phyloP scores from a whole-genome alignment of 1,140 invertebrate genomes.

The Araneus ventricosus region DNA sequence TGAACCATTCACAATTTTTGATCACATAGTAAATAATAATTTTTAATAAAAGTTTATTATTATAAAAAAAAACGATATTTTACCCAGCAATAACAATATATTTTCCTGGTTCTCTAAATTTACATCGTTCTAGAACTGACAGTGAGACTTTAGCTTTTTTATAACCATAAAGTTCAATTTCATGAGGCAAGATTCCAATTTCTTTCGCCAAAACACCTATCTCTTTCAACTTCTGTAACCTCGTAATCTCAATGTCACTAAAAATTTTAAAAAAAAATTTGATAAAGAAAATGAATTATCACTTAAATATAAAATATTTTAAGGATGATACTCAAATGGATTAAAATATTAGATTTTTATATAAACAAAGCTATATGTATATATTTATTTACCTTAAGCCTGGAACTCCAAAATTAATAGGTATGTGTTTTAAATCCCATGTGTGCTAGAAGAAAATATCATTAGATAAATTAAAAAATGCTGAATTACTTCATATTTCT shows the following conservation, averaged over 20 bases:
- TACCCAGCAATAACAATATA: conserved; percentile 97
- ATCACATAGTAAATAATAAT: too few species aligned
- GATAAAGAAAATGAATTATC: background rate
- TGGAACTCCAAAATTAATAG: conserved; percentile 47
- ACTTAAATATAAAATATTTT: background rate
- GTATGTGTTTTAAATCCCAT: conserved; percentile 26
- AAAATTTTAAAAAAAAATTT: background rate
- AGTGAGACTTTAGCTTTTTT: conserved; percentile 98
- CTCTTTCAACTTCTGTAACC: conserved; percentile 92
- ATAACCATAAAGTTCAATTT: conserved; percentile 94
- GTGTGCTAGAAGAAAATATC: conserved; percentile 4
- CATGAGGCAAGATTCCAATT: conserved; percentile 89
- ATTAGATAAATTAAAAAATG: too few species aligned
- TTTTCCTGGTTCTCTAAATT: conserved; percentile 88
- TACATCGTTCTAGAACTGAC: conserved; percentile 88
- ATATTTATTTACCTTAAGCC: conserved; percentile 34
- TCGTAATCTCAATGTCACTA: conserved; percentile 94
- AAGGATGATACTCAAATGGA: background rate
- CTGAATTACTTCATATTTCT: too few species aligned
- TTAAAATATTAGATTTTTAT: background rate
- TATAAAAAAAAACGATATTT: conserved; percentile 76
- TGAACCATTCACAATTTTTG: too few species aligned
- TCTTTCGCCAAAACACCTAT: conserved; percentile 89
- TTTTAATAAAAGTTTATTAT: too few species aligned
- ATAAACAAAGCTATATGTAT: background rate